Evolutionary conservation across 2,888 invertebrate genomes (phyloP), one percentile per base, ranked within the genome.

Genomic region (Cantharis rufa): DNA sequence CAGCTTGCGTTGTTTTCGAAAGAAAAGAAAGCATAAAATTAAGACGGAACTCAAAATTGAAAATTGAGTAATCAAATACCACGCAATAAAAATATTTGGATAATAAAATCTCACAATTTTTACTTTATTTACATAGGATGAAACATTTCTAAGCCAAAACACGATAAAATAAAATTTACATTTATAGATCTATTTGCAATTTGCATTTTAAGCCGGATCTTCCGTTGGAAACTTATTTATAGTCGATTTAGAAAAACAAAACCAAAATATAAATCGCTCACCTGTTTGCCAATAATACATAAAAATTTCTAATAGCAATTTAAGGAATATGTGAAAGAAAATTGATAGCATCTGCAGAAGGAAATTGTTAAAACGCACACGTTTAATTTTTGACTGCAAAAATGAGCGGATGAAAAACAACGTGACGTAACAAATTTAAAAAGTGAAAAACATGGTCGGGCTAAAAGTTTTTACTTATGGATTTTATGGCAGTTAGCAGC

Each of bases 271-370:
- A 66, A 66, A 66, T 66, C 64, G 21, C 24, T 66, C 24, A 21
- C 24, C 64, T 66, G 16, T 24, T 48, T 48, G 15, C 64, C 16
- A 66, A 66, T 48, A 48, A 48, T 48, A 48, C 48, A 66, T 66
- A 66, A 66, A 66, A 66, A 66, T 66, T 66, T 66, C 64, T 66
- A 66, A 66, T 66, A 66, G 21, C 64, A 66, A 66, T 66, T 21
- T 5, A 66, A 66, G n/a, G 24, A 24, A 66, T 15, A 66, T 66
- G 18, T 21, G 3, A 15, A 13, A 24, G 16, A 66, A 66, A 66
- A 66, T 18, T 18, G 16, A 63, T 66, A 13, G 13, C 11, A 66
- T 24, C 24, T 66, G n/a, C 16, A 66, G 15, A 13, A n/a, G 48
- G 9, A 48, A 48, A 48, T 48, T 48, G 48, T 48, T 48, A 48